phyloP scores from a whole-genome alignment of 2,888 invertebrate species.

The Dryomyza anilis region DNA sequence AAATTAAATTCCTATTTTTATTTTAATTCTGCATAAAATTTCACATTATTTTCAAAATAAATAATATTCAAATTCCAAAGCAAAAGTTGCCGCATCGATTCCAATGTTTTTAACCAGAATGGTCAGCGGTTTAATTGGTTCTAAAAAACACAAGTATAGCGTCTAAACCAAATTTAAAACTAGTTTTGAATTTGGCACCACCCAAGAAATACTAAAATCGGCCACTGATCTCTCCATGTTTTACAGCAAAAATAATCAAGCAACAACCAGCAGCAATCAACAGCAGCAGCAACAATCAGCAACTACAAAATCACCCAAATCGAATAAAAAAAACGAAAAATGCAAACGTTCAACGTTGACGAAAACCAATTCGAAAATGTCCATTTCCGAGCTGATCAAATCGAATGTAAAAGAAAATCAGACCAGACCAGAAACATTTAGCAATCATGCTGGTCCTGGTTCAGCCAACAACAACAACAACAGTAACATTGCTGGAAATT shows the following conservation, averaged over 20 bases:
- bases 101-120: conserved; percentile 38
- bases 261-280: too few relatives aligned
- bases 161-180: background rate
- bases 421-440: background rate
- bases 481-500: background rate
- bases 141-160: conserved; percentile 33
- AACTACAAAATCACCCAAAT: conserved; percentile 28
- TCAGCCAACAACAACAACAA: background rate
- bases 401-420: conserved; percentile 22
- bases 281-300: too few relatives aligned
- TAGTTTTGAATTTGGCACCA: too few relatives aligned
- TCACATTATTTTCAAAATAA: conserved; percentile 1
- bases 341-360: conserved; percentile 30
- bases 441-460: background rate
- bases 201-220: too few relatives aligned
- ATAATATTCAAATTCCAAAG: conserved; percentile 13
- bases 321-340: conserved; percentile 33
- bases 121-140: conserved; percentile 36
- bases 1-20: conserved; percentile 9
- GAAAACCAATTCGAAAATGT: conserved; percentile 32
- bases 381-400: conserved; percentile 25
- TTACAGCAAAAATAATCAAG: conserved; percentile 23
- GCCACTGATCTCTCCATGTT: background rate
- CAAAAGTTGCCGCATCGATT: background rate
- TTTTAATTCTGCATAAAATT: conserved; percentile 7